phyloP scores from a whole-genome alignment of 2,888 invertebrate species.

The Glaucopsyche alexis region DNA sequence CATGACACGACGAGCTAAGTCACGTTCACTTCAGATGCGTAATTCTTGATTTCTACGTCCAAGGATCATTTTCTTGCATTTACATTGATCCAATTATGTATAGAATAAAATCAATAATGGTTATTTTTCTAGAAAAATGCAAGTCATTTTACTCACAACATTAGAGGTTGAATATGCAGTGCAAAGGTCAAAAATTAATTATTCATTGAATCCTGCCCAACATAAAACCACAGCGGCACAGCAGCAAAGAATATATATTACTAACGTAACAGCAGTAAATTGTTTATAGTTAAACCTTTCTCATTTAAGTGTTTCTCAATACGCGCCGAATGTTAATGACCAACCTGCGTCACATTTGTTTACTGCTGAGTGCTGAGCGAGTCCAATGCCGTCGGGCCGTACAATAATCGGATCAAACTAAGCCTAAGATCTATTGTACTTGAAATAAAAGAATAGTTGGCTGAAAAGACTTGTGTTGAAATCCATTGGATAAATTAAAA shows the following conservation, averaged over 20 bases:
- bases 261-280: no score
- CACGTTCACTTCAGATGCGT: not conserved
- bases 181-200: not conserved
- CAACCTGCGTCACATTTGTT: not conserved
- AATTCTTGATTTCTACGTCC: not conserved
- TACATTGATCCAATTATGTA: not conserved
- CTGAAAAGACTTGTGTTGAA: no score
- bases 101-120: not conserved
- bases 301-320: slow-evolving; percentile 13
- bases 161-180: not conserved
- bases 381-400: not conserved
- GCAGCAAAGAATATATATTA: not conserved
- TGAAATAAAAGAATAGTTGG: not conserved
- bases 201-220: not conserved
- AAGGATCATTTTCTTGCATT: slow-evolving; percentile 5
- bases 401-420: slow-evolving; percentile 4
- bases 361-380: not conserved
- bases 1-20: not conserved
- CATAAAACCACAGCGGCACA: not conserved
- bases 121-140: not conserved
- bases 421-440: not conserved
- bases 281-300: slow-evolving; percentile 6
- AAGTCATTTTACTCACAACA: not conserved
- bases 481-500: no score
- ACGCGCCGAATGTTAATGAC: slow-evolving; percentile 3